These are phyloP conservation scores for Capitulum mitella DNA, from an alignment of 2,888 invertebrate genomes.

Conservation along the genomic window DNA sequence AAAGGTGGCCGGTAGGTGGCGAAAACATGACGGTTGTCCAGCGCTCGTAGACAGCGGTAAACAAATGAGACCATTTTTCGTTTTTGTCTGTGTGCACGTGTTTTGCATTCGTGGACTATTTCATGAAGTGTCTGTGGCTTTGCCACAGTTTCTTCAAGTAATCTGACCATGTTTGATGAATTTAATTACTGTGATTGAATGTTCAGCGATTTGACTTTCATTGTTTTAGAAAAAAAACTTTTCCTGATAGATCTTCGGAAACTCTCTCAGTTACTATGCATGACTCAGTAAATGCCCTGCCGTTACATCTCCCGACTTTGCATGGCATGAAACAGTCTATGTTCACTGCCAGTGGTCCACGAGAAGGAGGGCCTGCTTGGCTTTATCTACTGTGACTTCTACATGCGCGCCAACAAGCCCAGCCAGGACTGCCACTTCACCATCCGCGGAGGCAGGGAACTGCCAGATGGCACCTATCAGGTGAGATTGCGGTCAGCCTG, in stretches of 20 bases:
- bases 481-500: no score
- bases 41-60: no score
- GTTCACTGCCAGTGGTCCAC: slow-evolving; percentile 58
- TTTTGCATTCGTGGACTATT: slow-evolving; percentile 3
- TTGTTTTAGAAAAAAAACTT: no score
- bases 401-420: slow-evolving; percentile 81
- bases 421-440: slow-evolving; percentile 99
- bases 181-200: background rate
- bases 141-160: no score
- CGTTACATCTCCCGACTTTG: no score
- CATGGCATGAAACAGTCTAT: background rate
- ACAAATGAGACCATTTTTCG: no score
- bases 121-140: background rate
- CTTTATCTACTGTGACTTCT: slow-evolving; percentile 95
- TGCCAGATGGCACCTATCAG: slow-evolving; percentile 74
- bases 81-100: background rate
- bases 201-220: no score
- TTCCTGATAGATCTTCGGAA: no score
- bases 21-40: no score
- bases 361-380: slow-evolving; percentile 75
- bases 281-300: no score
- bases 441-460: slow-evolving; percentile 79
- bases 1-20: no score
- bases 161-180: no score
- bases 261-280: background rate